Base-by-base conservation (phyloP, 2,113 vertebrate species). In the Malurus alboscapulatus region DNA sequence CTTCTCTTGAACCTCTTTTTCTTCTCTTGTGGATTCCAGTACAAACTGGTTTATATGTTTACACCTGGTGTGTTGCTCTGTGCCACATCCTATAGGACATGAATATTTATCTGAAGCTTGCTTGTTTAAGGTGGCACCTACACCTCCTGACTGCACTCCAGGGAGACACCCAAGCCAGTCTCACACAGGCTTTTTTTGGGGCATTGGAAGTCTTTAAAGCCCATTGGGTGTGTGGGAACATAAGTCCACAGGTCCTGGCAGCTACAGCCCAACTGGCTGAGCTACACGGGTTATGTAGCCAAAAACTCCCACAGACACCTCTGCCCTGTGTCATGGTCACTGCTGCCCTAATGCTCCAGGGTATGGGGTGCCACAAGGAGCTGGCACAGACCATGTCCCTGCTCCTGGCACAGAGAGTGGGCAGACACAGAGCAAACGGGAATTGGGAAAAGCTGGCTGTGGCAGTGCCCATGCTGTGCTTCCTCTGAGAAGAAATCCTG, bases 301-400 rank as follows among this genome's bases (percentile, higher is more conserved):
- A 55, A 59, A 86, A 85, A 5, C 29, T 75, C 50, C 58, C 32
- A n/a, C 0, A 1, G n/a, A 59, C 3, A 6, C 13, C 50, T 83
- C 36, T 80, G 14, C 45, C 32, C 1, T 0, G 58, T 21, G 53
- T 36, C 0, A 0, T 5, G 8, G 75, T 61, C 67, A 83, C 62
- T 0, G 0, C 22, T 51, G 74, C 22, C 65, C 50, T 27, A 14
- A 36, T 9, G 51, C 51, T 45, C 9, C 0, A 0, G 45, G 45
- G 36, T 74, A 5, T 9, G 26, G 27, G 57, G 47, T 3, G 12
- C 32, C 36, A 21, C 42, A 48, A 8, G 26, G 58, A 69, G 54
- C 63, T 66, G 74, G 44, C 57, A 58, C 44, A 30, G 55, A 17
- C 10, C 22, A 6, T 30, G 5, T 66, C 47, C 65, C 59, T 54